These are phyloP conservation scores for Malacoraja senta DNA, from an alignment of 2,797 vertebrate species.

Conservation along the genomic window DNA sequence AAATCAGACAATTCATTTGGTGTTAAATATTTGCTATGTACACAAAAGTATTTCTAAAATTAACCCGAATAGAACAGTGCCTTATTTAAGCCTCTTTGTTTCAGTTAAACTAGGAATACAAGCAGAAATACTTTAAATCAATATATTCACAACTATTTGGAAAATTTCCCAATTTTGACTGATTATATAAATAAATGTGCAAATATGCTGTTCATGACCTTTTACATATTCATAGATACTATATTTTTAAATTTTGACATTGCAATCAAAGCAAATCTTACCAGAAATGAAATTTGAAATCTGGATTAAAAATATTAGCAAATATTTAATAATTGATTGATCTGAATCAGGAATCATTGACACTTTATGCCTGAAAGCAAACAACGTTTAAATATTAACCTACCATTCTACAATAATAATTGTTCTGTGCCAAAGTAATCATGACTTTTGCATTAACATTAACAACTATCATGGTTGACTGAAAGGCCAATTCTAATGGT, in stretches of 20 bases:
- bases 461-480: background rate
- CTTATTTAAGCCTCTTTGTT: background rate
- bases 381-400: background rate
- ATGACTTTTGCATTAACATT: background rate
- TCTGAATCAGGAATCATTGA: background rate
- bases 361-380: slow-evolving; percentile 6
- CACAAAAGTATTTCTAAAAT: background rate
- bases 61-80: background rate
- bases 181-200: slow-evolving; percentile 23
- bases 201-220: background rate
- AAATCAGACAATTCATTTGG: background rate
- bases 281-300: slow-evolving; percentile 3
- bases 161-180: background rate
- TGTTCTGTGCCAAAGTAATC: background rate
- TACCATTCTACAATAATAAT: background rate
- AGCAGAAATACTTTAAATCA: slow-evolving; percentile 22
- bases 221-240: background rate
- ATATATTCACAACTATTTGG: background rate
- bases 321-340: background rate
- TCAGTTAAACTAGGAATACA: slow-evolving; percentile 18
- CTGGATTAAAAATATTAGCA: background rate
- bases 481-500: background rate
- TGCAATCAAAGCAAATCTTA: background rate
- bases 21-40: background rate
- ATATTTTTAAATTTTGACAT: background rate